Evolutionary conservation across 2,888 invertebrate genomes (phyloP), one percentile per base, ranked within the genome.

Genomic region (Sinopyrophorus schimmeli): DNA sequence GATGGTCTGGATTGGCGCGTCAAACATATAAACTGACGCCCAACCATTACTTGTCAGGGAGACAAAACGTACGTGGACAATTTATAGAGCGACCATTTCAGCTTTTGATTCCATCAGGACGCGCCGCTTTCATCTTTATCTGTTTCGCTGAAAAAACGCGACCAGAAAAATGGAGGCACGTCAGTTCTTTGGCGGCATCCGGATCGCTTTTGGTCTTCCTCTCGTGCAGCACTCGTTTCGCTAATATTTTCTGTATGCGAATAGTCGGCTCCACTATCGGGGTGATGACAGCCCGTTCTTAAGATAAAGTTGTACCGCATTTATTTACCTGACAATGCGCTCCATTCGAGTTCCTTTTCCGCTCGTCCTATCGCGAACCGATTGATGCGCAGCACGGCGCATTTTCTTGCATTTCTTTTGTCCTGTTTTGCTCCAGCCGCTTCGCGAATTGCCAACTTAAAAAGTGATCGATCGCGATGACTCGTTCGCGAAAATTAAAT

Each of bases 61-160:
- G 48, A 53, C 52, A n/a, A n/a, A n/a, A 55, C 50, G 52, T 55
- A 55, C 52, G 55, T 46, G 34, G 55, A 42, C 48, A 55, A 55
- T 55, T 55, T 55, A 55, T 55, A 41, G 37, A 14, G 41, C 55
- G 50, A 41, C 52, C 53, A 52, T 51, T 48, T 54, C 48, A 15
- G 41, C 18, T 28, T n/a, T 40, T 46, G 55, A 55, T 53, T 48
- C 52, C 42, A 53, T 55, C 55, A 32, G n/a, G 35, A 43, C 37
- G 49, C 27, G 37, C 43, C 46, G 39, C 55, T 55, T 49, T 55
- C 43, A 49, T 55, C 55, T 53, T 53, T 49, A 49, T 55, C 55
- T 52, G 28, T 34, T 20, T 21, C 43, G 41, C 35, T 31, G n/a
- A 35, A 37, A 41, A 42, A 43, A 28, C 37, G 44, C 43, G 40